Conservation (phyloP, 1,140 invertebrate species). For the Aplysia californica region DNA sequence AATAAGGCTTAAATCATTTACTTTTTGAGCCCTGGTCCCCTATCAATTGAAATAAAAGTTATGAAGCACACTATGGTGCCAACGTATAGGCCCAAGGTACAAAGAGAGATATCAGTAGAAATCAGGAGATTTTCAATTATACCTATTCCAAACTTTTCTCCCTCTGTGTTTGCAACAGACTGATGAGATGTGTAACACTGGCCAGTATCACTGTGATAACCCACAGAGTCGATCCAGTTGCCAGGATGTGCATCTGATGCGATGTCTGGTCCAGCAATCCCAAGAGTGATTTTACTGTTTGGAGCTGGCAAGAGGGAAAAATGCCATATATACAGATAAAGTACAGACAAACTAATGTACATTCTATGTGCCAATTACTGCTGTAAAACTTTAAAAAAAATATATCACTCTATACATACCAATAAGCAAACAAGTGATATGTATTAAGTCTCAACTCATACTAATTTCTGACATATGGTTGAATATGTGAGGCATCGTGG, state of each 20-base stretch:
- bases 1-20: no score
- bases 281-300: conserved; percentile 61
- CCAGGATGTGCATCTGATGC: conserved; percentile 59
- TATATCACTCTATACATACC: not conserved
- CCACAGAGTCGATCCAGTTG: conserved; percentile 64
- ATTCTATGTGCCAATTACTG: not conserved
- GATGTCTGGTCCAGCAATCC: conserved; percentile 65
- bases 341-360: not conserved
- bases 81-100: no score
- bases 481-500: no score
- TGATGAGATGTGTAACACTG: conserved; percentile 62
- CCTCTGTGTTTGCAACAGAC: conserved; percentile 55
- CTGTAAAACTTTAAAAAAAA: not conserved
- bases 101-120: no score
- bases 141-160: conserved; percentile 61
- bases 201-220: conserved; percentile 62
- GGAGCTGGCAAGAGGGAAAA: no score
- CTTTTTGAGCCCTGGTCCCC: no score
- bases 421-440: not conserved
- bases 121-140: no score
- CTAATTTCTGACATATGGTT: not conserved
- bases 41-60: no score
- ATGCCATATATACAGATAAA: no score
- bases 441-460: not conserved
- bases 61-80: no score